These are phyloP conservation scores for Squalus acanthias DNA, from an alignment of 2,797 vertebrate genomes.

Conservation along the genomic window DNA sequence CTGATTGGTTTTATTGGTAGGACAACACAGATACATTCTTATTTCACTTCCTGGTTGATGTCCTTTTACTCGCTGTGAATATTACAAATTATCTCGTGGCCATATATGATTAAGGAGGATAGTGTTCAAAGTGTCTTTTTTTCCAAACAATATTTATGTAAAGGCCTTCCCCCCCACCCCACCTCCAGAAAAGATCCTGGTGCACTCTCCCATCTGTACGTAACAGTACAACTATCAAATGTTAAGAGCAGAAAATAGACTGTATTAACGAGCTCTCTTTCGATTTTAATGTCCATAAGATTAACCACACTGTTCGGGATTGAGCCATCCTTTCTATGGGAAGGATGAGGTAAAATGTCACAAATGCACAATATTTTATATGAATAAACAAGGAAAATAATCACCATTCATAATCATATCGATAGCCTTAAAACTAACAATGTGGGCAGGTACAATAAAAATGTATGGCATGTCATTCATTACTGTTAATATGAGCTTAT, in stretches of 20 bases:
- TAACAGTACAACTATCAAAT: background rate
- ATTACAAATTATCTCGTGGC: background rate
- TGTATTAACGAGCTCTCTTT: background rate
- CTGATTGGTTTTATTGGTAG: background rate
- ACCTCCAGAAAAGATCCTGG: background rate
- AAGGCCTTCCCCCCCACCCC: background rate
- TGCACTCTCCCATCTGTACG: background rate
- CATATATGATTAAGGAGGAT: background rate
- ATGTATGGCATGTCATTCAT: background rate
- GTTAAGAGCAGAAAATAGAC: background rate
- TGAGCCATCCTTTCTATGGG: background rate
- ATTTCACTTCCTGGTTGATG: background rate
- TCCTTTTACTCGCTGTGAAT: background rate
- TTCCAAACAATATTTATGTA: background rate
- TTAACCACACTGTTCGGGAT: background rate
- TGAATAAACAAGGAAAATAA: too few relatives aligned
- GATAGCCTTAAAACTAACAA: background rate
- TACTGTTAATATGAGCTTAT: background rate
- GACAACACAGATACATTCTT: background rate
- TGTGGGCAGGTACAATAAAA: background rate
- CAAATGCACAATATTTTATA: background rate
- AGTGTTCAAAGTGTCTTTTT: background rate
- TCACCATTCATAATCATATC: background rate
- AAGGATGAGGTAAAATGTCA: background rate
- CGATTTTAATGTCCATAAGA: background rate